These are phyloP conservation scores for Steinernema feltiae DNA, from an alignment of 1,140 invertebrate species.

Conservation along the genomic window DNA sequence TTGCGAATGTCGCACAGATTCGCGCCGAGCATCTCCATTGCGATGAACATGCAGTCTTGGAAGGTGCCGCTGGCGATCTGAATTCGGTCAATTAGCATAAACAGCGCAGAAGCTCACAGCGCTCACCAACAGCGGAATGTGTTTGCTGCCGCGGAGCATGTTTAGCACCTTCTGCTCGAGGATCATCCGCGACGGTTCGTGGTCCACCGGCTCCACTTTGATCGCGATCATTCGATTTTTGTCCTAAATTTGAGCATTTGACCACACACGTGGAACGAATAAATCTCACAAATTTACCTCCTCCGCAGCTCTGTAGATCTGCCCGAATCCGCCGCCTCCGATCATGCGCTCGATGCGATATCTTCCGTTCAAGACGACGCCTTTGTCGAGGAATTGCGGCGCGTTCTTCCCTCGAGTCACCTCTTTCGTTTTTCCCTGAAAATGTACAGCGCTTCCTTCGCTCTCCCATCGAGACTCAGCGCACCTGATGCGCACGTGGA, in stretches of 20 bases:
- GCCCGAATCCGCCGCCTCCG: constrained; percentile 36
- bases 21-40: constrained; percentile 33
- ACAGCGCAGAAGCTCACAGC: not conserved
- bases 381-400: not conserved
- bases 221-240: constrained; percentile 26
- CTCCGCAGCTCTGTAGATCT: constrained; percentile 26
- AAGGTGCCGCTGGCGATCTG: constrained; percentile 20
- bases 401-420: not conserved
- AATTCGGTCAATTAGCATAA: constrained; percentile 13
- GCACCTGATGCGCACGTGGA: not conserved
- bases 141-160: constrained; percentile 14
- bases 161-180: constrained; percentile 32
- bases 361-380: not conserved
- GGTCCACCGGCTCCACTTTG: constrained; percentile 33
- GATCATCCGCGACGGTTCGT: constrained; percentile 32
- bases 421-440: constrained; percentile 7
- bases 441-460: not conserved
- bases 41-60: constrained; percentile 32
- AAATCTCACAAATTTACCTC: not conserved
- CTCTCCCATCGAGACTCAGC: not conserved
- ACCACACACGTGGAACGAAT: not conserved
- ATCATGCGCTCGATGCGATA: constrained; percentile 24
- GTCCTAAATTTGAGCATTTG: not conserved
- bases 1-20: constrained; percentile 30
- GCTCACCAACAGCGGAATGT: constrained; percentile 24